phyloP scores from a whole-genome alignment of 2,888 invertebrate species.

The Scaptodrosophila latifasciaeformis region DNA sequence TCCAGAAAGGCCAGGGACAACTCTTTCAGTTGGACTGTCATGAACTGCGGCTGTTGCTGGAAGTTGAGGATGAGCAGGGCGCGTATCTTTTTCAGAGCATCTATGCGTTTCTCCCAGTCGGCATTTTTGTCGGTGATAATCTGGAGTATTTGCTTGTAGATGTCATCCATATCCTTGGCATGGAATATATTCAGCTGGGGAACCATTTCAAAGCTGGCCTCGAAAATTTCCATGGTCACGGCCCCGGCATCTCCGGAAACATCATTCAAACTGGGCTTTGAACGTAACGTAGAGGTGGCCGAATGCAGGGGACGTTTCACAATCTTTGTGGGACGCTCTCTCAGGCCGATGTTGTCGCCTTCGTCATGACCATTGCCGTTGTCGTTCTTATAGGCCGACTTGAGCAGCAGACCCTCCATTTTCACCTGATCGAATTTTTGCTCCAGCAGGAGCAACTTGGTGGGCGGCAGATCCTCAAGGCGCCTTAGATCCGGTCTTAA shows the following conservation, averaged over 20 bases:
- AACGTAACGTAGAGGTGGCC: conserved; percentile 66
- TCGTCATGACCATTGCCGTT: conserved; percentile 73
- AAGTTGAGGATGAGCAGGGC: conserved; percentile 89
- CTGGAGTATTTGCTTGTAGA: conserved; percentile 84
- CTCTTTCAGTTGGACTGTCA: conserved; percentile 83
- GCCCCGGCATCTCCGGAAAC: conserved; percentile 83
- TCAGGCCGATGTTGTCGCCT: conserved; percentile 73
- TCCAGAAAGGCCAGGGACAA: conserved; percentile 88
- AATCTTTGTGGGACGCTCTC: conserved; percentile 75
- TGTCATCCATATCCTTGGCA: conserved; percentile 87
- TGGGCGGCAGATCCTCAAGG: conserved; percentile 84
- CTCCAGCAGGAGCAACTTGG: conserved; percentile 82
- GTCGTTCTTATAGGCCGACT: conserved; percentile 78
- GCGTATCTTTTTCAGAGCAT: conserved; percentile 89
- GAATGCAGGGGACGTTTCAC: conserved; percentile 74
- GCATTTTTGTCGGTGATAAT: conserved; percentile 86
- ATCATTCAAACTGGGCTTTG: conserved; percentile 59
- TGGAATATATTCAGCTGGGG: conserved; percentile 90
- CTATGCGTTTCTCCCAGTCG: conserved; percentile 97
- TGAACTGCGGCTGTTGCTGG: conserved; percentile 81
- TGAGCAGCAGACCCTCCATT: conserved; percentile 85
- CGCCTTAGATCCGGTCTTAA: conserved; percentile 87
- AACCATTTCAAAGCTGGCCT: conserved; percentile 88
- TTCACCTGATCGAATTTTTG: conserved; percentile 91
- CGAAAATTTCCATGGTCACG: conserved; percentile 91